A percentile compares a stretch with the other conserved stretches of the same genome.
phyloP scores from a whole-genome alignment of 2,888 invertebrate species.

The Hanleya hanleyi region DNA sequence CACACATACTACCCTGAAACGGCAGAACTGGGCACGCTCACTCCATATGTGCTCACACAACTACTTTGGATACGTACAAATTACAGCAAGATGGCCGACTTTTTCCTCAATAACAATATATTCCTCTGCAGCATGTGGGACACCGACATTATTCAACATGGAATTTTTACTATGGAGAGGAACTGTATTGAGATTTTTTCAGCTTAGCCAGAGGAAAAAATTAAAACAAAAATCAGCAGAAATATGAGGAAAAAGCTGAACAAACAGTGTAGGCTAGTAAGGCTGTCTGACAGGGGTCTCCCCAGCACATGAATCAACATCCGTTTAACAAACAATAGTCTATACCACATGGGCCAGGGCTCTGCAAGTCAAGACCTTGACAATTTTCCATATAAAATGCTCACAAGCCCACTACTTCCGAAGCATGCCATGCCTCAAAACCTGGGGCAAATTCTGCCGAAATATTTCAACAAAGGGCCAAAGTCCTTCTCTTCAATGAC shows the following conservation, averaged over 20 bases:
- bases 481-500: neutral
- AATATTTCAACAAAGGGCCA: neutral
- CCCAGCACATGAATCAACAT: conserved; percentile 6
- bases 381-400: neutral
- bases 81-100: too few species aligned
- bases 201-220: neutral
- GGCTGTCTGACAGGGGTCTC: neutral
- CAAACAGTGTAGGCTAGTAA: neutral
- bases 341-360: neutral
- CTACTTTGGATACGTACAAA: too few species aligned
- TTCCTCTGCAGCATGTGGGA: too few species aligned
- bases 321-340: conserved; percentile 4
- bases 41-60: too few species aligned
- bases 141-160: too few species aligned
- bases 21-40: too few species aligned
- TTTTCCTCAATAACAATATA: too few species aligned
- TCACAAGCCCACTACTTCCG: neutral
- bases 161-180: too few species aligned
- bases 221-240: neutral
- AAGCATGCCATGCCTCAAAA: neutral
- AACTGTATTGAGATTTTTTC: too few species aligned
- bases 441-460: neutral
- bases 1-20: too few species aligned
- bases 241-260: neutral
- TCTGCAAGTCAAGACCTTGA: neutral